Evolutionary conservation across 2,113 vertebrate species (phyloP), one percentile per base, ranked within the genome.

Genomic region (Gambusia holbrooki): DNA sequence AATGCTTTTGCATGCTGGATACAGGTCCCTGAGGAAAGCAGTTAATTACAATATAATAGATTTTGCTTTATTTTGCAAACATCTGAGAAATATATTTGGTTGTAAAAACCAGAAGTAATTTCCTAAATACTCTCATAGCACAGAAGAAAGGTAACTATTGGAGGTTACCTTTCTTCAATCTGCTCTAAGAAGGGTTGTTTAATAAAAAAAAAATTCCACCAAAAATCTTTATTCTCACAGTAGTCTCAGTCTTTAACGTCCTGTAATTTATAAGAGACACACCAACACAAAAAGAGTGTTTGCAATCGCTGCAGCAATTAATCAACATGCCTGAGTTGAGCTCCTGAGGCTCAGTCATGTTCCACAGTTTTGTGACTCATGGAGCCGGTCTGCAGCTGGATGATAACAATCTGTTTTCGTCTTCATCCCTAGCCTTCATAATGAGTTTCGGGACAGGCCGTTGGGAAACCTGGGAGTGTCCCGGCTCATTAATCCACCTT

Each of bases 381-480:
- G 10, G 11, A 68, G 65, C 58, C 77, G 64, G 82, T 80, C 81
- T 60, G 70, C 74, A 79, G 75, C 73, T 78, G 74, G 76, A 80
- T 79, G 69, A 62, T 65, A 73, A 82, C 82, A 69, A 51, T 79
- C 58, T 90, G 74, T 89, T 87, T 86, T 85, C 69, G 60, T 80
- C 63, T 73, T 77, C 67, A 74, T 51, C 73, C 54, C 51, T 60
- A 62, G 42, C 58, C 9, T 70, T 83, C 77, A 11, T 80, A 67
- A 74, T 83, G 76, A 76, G n/a, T 76, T 73, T 76, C 54, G 61
- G 45, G 85, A 83, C 84, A 76, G 40, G 80, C 9, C 71, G 64
- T 91, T 93, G 88, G 88, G 93, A 92, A 93, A 93, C 58, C 79
- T 88, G 83, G 90, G 90, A 92, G 90, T 76, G 80, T 89, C 88